Conservation (phyloP, 2,797 vertebrate genomes). For the Enteromius afrohamiltoni region DNA sequence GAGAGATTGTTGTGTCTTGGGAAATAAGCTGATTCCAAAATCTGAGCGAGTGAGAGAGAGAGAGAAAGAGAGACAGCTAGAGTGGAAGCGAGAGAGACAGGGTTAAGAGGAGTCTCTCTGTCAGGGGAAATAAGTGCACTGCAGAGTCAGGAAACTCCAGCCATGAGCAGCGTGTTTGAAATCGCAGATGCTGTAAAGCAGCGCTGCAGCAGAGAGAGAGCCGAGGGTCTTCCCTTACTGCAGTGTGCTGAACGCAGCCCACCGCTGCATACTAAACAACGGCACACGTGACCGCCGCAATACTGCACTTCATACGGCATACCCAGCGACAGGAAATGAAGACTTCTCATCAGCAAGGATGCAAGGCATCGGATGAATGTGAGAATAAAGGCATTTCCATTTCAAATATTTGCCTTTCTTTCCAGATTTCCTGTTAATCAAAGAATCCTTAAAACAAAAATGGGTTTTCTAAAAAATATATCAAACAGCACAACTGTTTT, state of each 20-base stretch:
- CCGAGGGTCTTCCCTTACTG: slow-evolving; percentile 28
- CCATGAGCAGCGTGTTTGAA: slow-evolving; percentile 42
- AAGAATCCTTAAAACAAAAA: neutral
- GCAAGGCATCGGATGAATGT: neutral
- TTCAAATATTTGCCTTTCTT: neutral
- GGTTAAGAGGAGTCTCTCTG: slow-evolving; percentile 40
- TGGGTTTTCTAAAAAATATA: neutral
- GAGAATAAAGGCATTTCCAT: neutral
- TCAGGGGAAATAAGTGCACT: slow-evolving; percentile 56
- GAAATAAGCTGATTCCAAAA: slow-evolving; percentile 35
- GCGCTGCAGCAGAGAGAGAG: neutral
- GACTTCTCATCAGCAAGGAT: neutral
- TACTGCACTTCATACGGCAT: neutral
- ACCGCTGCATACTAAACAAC: slow-evolving; percentile 15
- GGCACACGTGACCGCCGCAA: neutral
- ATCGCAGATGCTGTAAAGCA: slow-evolving; percentile 15
- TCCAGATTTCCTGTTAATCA: neutral
- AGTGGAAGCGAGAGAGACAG: slow-evolving; percentile 1
- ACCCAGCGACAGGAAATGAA: neutral
- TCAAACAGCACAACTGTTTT: neutral
- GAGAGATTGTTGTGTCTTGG: neutral
- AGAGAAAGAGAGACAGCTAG: neutral
- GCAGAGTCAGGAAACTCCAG: slow-evolving; percentile 60
- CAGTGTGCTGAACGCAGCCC: slow-evolving; percentile 32
- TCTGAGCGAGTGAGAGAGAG: slow-evolving; percentile 1